phyloP scores from a whole-genome alignment of 2,797 vertebrate genomes.

The Odontamblyopus rebecca region DNA sequence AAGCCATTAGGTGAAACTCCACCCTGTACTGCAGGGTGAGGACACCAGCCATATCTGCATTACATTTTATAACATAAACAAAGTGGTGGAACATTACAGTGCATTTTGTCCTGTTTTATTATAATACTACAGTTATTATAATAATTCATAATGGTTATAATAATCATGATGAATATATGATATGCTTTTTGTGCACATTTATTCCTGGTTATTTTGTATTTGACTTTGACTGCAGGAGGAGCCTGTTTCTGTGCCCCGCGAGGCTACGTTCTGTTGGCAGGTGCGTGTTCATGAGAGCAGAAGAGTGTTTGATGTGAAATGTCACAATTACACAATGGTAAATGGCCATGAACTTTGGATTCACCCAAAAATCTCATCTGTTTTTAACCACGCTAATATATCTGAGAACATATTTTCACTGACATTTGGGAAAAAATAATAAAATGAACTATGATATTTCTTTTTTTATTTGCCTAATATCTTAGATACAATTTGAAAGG shows the following conservation, averaged over 20 bases:
- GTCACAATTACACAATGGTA: slow-evolving; percentile 70
- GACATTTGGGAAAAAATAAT: slow-evolving; percentile 74
- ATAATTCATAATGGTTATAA: neutral
- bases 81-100: slow-evolving; percentile 8
- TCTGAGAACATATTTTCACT: slow-evolving; percentile 63
- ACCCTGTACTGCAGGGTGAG: slow-evolving; percentile 45
- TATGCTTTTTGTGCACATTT: neutral
- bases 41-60: slow-evolving; percentile 61
- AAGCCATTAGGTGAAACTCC: slow-evolving; percentile 62
- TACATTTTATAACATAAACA: slow-evolving; percentile 55
- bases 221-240: neutral
- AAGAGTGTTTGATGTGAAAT: slow-evolving; percentile 61
- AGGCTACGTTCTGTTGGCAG: slow-evolving; percentile 30
- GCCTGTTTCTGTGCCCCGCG: slow-evolving; percentile 33
- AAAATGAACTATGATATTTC: slow-evolving; percentile 70
- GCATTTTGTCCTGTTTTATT: neutral
- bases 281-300: slow-evolving; percentile 48
- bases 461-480: slow-evolving; percentile 71
- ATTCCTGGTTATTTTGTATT: neutral
- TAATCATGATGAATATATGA: neutral
- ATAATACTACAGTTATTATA: too few relatives aligned
- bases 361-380: slow-evolving; percentile 58
- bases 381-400: slow-evolving; percentile 70
- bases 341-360: slow-evolving; percentile 76
- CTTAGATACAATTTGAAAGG: slow-evolving; percentile 70